A percentile compares a stretch with the other conserved stretches of the same genome.
Evolutionary conservation across 2,113 vertebrate genomes (phyloP).

Genomic region (Petroica traversi): DNA sequence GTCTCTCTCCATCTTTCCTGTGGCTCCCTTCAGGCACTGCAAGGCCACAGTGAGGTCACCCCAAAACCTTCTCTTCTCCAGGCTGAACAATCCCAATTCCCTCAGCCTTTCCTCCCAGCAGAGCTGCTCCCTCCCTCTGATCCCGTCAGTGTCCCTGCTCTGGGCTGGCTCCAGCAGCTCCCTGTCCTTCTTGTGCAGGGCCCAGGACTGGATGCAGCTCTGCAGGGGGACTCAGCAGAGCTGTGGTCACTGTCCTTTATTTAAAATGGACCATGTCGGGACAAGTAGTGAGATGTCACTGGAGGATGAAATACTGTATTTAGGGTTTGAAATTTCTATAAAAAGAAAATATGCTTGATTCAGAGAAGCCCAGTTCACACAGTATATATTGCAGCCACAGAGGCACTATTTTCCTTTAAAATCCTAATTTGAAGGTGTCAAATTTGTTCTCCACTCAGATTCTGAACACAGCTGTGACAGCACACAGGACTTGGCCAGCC

Average conservation of each 20-base stretch:
- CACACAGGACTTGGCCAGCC: neutral
- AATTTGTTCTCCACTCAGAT: neutral
- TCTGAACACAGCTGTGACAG: neutral
- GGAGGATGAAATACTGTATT: neutral
- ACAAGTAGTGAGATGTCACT: neutral
- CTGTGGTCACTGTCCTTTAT: neutral
- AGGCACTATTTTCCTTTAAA: neutral
- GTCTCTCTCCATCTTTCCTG: neutral
- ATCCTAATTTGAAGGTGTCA: neutral
- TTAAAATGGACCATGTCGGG: neutral
- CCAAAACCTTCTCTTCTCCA: neutral
- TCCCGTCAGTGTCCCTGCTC: neutral
- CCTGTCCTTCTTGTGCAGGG: neutral
- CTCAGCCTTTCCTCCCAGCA: neutral
- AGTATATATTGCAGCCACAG: neutral
- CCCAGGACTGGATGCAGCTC: neutral
- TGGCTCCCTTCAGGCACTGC: neutral
- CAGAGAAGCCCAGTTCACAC: neutral
- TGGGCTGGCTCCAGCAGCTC: neutral
- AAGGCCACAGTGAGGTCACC: neutral
- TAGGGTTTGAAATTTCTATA: neutral
- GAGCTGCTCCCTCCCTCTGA: neutral
- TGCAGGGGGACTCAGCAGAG: neutral
- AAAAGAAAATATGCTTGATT: neutral
- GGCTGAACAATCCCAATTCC: neutral